Percentiles rank a stretch among this genome's conserved stretches.
Evolutionary conservation across 2,113 vertebrate species (phyloP).

Genomic region (Lynx canadensis): DNA sequence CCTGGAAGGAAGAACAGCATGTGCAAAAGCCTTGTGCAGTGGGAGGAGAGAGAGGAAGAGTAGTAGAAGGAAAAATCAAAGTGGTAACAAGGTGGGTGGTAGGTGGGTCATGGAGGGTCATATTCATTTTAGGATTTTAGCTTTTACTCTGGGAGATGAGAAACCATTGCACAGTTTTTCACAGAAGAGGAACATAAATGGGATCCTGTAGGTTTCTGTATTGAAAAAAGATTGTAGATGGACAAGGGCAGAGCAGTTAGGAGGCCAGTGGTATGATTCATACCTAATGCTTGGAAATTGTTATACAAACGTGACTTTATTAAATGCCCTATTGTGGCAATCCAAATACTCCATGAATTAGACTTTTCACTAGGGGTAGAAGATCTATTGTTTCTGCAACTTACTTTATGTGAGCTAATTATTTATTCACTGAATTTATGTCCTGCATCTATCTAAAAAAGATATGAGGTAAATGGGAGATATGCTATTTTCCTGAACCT

Average conservation of each 20-base stretch:
- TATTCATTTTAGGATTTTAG: neutral
- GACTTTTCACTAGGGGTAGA: neutral
- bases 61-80: neutral
- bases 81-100: neutral
- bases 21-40: neutral
- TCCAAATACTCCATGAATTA: neutral
- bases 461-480: neutral
- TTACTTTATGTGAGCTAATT: neutral
- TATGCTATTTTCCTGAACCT: neutral
- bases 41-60: too few species aligned
- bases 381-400: neutral
- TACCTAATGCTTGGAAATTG: neutral
- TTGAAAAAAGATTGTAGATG: neutral
- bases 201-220: neutral
- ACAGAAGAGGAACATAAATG: neutral
- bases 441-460: neutral
- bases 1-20: neutral
- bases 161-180: neutral
- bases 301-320: neutral
- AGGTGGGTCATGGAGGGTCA: neutral
- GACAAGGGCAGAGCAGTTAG: neutral
- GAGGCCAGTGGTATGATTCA: neutral
- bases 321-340: neutral
- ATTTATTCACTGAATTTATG: neutral
- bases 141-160: neutral